A percentile compares a stretch with the other conserved stretches of the same genome.
These are phyloP conservation scores for Bagarius yarrelli DNA, from an alignment of 2,113 vertebrate genomes.

Conservation along the genomic window DNA sequence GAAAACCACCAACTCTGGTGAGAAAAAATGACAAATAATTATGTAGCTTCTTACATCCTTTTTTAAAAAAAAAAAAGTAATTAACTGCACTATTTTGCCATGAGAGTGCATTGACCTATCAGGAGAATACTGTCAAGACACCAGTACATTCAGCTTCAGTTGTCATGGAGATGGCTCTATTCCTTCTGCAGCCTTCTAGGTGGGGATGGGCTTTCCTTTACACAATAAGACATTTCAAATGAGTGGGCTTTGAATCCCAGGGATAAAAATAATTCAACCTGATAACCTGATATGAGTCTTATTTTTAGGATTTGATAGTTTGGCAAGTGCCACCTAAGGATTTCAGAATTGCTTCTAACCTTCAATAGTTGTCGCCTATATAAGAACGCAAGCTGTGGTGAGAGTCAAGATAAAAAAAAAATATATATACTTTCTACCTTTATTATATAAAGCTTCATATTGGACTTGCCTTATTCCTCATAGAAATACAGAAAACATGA, in stretches of 20 bases:
- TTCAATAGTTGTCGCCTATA: neutral
- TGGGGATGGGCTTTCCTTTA: conserved; percentile 27
- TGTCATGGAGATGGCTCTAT: conserved; percentile 55
- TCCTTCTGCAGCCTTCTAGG: conserved; percentile 29
- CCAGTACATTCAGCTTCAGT: conserved; percentile 43
- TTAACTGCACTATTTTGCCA: neutral
- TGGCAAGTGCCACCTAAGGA: neutral
- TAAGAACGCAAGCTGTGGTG: too few species aligned
- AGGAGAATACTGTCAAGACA: conserved; percentile 20
- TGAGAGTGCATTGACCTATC: neutral
- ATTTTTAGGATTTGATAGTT: neutral
- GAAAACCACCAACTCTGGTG: conserved; percentile 69
- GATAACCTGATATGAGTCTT: neutral
- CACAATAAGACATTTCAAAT: conserved; percentile 28
- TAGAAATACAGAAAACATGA: neutral
- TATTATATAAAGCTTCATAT: neutral
- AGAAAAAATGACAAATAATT: conserved; percentile 11
- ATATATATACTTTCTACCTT: neutral
- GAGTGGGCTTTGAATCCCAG: neutral
- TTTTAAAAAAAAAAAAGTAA: neutral
- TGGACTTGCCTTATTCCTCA: neutral
- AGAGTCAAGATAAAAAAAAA: neutral
- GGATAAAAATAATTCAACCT: neutral
- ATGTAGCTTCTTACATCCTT: neutral
- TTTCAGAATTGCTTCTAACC: neutral